These are phyloP conservation scores for Zosterops borbonicus DNA, from an alignment of 2,113 vertebrate genomes.

Conservation along the genomic window DNA sequence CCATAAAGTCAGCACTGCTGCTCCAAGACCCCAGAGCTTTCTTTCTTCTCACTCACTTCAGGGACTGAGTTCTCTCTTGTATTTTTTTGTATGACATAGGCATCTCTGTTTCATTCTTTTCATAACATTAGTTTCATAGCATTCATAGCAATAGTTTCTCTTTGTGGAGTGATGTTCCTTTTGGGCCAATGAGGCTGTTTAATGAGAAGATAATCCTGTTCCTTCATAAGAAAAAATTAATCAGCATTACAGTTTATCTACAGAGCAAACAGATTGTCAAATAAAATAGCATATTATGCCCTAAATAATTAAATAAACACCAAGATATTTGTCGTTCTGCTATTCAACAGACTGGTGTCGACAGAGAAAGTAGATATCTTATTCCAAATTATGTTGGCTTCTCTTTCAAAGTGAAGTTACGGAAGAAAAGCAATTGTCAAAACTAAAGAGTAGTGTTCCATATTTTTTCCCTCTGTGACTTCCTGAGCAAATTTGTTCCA, in stretches of 20 bases:
- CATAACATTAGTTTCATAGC: background rate
- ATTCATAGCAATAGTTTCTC: background rate
- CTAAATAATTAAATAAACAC: conserved; percentile 58
- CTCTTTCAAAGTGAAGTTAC: conserved; percentile 1
- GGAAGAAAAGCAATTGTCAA: conserved; percentile 15
- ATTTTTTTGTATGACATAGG: background rate
- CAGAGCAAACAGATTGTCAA: conserved; percentile 56
- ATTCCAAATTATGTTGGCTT: conserved; percentile 4
- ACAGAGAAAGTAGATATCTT: conserved; percentile 12
- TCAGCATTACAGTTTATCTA: conserved; percentile 50
- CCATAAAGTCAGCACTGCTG: background rate
- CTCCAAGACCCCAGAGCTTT: background rate
- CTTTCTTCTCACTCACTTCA: background rate
- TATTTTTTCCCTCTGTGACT: background rate
- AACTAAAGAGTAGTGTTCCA: background rate
- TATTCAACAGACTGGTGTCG: background rate
- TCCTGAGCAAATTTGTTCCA: background rate
- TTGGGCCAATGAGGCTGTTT: conserved; percentile 1
- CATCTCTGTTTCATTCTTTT: background rate
- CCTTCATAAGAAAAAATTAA: conserved; percentile 57
- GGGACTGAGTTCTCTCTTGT: background rate
- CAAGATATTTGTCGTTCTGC: conserved; percentile 31
- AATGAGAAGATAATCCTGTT: conserved; percentile 50
- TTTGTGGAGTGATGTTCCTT: background rate
- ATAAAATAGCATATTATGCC: conserved; percentile 34